Conservation (phyloP, 2,888 invertebrate genomes). For the Cynaeus angustus region DNA sequence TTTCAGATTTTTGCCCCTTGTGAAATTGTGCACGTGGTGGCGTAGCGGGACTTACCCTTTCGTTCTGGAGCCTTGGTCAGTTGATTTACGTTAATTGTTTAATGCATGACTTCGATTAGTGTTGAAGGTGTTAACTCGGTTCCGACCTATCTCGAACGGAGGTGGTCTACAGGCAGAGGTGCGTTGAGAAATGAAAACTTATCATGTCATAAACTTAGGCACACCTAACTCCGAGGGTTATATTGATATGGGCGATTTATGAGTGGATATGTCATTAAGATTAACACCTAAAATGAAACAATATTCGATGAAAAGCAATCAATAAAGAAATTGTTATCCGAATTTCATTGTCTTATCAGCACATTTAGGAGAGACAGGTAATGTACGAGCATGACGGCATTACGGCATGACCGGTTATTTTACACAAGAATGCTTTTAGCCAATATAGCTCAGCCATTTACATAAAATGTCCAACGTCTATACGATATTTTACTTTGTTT, state of each 20-base stretch:
- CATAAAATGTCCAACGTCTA: constrained; percentile 56
- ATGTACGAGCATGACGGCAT: constrained; percentile 60
- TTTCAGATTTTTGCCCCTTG: constrained; percentile 47
- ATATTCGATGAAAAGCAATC: constrained; percentile 62
- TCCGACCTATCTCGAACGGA: constrained; percentile 24
- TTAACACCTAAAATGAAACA: constrained; percentile 60
- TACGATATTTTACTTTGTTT: constrained; percentile 51
- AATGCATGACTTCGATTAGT: constrained; percentile 35
- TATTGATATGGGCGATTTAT: constrained; percentile 50
- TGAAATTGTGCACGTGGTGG: constrained; percentile 11
- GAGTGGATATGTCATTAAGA: constrained; percentile 52
- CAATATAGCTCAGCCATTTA: constrained; percentile 63
- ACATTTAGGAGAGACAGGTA: constrained; percentile 61
- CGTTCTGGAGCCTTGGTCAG: constrained; percentile 15
- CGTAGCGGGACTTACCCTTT: constrained; percentile 6
- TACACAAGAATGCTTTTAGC: constrained; percentile 65
- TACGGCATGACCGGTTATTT: constrained; percentile 58
- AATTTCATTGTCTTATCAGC: constrained; percentile 62
- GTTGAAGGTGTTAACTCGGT: constrained; percentile 32
- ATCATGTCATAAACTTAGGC: constrained; percentile 48
- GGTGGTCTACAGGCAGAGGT: constrained; percentile 40
- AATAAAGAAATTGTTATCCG: constrained; percentile 62
- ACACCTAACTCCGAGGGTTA: constrained; percentile 41
- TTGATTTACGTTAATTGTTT: constrained; percentile 42
- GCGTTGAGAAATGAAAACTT: constrained; percentile 49